A percentile compares a stretch with the other conserved stretches of the same genome.
Conservation (phyloP, 2,113 vertebrate species). For the Microtus oregoni region DNA sequence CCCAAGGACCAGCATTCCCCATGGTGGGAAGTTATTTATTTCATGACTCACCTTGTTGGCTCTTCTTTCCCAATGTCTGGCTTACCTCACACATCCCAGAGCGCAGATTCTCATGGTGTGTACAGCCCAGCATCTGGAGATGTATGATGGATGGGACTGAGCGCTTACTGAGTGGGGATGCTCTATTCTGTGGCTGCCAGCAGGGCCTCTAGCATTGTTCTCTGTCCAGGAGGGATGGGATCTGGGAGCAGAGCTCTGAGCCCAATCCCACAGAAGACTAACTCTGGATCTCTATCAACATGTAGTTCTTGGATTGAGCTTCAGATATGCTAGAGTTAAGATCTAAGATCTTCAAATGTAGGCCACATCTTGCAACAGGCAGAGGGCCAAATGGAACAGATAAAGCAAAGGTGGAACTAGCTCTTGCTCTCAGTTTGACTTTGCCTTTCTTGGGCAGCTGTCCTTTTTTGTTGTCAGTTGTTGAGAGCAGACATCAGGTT, state of each 20-base stretch:
- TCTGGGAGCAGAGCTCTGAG: background rate
- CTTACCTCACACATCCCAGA: conserved; percentile 53
- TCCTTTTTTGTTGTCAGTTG: background rate
- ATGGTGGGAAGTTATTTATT: conserved; percentile 26
- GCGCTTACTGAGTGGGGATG: background rate
- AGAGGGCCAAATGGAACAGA: too few relatives aligned
- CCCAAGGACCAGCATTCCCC: background rate
- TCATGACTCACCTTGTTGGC: conserved; percentile 2
- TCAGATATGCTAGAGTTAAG: background rate
- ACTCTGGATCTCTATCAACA: background rate
- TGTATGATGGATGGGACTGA: background rate
- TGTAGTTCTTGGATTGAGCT: too few relatives aligned
- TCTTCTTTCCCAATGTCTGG: conserved; percentile 29
- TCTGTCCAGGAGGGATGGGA: background rate
- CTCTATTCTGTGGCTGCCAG: background rate
- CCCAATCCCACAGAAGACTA: background rate
- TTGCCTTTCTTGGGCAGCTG: background rate
- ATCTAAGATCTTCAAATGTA: background rate
- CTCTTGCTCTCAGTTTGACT: background rate
- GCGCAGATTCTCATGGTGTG: background rate
- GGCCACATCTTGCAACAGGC: background rate
- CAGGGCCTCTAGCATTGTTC: background rate
- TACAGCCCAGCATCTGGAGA: background rate
- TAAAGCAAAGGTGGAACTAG: background rate
- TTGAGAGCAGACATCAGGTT: background rate